Conservation (phyloP, 2,888 invertebrate species). For the Polydrusus pterygomalis region DNA sequence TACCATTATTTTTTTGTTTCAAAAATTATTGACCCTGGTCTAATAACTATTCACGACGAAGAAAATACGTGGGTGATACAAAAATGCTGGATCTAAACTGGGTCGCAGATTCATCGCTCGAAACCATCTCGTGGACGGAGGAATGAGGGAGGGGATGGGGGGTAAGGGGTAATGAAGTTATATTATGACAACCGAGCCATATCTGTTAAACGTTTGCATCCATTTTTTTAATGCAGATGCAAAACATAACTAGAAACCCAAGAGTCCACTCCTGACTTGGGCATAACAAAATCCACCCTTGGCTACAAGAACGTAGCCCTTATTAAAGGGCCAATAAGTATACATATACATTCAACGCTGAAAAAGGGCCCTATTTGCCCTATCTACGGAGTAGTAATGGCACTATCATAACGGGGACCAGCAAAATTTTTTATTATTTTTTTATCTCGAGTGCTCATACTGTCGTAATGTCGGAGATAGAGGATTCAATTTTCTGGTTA, state of each 20-base stretch:
- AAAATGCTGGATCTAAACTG: too few relatives aligned
- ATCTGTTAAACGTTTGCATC: too few relatives aligned
- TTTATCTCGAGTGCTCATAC: conserved; percentile 68
- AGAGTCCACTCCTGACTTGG: background rate
- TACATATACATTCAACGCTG: conserved; percentile 46
- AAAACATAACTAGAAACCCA: background rate
- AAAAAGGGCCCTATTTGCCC: conserved; percentile 47
- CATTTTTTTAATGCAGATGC: too few relatives aligned
- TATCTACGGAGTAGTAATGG: conserved; percentile 69
- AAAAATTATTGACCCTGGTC: too few relatives aligned
- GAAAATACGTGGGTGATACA: too few relatives aligned
- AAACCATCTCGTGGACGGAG: too few relatives aligned
- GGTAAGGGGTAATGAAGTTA: too few relatives aligned
- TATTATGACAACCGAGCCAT: too few relatives aligned
- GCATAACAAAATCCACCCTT: conserved; percentile 36
- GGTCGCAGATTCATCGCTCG: too few relatives aligned
- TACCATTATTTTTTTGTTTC: too few relatives aligned
- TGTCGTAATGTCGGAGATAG: conserved; percentile 38
- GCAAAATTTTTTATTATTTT: conserved; percentile 68
- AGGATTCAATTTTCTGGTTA: conserved; percentile 51
- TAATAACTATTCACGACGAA: too few relatives aligned
- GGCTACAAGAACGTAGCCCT: conserved; percentile 43
- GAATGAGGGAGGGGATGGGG: too few relatives aligned
- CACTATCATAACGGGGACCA: conserved; percentile 62
- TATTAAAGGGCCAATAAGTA: conserved; percentile 48